These are phyloP conservation scores for Palythoa grandis DNA, from an alignment of 92 coral and sea anemone genomes.

Conservation along the genomic window DNA sequence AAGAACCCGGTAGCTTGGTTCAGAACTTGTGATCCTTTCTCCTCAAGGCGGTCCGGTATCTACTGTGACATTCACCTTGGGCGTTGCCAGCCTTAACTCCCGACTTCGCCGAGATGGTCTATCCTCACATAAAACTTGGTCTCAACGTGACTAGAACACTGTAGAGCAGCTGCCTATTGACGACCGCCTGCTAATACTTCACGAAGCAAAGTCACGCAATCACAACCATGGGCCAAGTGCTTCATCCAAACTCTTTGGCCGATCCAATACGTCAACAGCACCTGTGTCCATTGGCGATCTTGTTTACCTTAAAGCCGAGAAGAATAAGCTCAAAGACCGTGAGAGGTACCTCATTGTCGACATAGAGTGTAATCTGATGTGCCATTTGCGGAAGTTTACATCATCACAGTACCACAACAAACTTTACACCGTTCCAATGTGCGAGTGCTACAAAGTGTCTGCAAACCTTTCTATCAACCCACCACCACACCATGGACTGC, in stretches of 20 bases:
- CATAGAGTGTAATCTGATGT: not conserved
- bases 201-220: not conserved
- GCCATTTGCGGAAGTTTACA: constrained; percentile 47
- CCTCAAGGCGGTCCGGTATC: constrained; percentile 23
- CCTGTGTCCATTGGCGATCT: constrained; percentile 55
- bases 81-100: constrained; percentile 17
- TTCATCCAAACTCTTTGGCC: not conserved
- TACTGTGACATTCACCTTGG: not conserved
- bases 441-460: constrained; percentile 40
- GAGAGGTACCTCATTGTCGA: constrained; percentile 36
- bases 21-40: not conserved
- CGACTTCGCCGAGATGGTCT: constrained; percentile 28
- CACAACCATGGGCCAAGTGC: constrained; percentile 41
- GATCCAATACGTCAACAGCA: not conserved
- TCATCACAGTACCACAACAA: constrained; percentile 51
- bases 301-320: constrained; percentile 51
- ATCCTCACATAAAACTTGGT: constrained; percentile 68
- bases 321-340: constrained; percentile 41
- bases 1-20: constrained; percentile 28
- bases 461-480: not conserved
- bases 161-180: constrained; percentile 39
- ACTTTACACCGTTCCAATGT: constrained; percentile 37
- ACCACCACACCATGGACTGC: not conserved
- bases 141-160: constrained; percentile 55
- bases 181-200: constrained; percentile 9